Base-by-base conservation (phyloP, 1,140 invertebrate genomes). In the Nylanderia fulva region DNA sequence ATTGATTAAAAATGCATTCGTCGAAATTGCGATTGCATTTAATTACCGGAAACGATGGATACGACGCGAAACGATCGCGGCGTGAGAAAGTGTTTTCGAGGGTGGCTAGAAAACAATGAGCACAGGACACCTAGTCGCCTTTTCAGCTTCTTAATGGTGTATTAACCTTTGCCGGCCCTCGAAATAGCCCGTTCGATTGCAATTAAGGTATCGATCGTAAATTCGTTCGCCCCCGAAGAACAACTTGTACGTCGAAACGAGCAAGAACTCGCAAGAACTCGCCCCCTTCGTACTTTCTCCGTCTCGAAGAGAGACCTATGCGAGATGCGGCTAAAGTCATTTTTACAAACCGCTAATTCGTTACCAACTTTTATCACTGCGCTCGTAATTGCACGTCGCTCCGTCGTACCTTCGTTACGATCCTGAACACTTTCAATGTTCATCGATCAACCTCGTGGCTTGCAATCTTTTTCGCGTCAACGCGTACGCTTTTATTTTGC, bases 191-290 rank as follows among this genome's bases (percentile, higher is more conserved):
- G 85, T 83, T 76, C 77, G 33, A 86, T 88, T 64, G 86, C 79
- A 88, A 88, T 88, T 88, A 88, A 84, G 85, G 85, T 88, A 88
- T 88, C 79, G 86, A 88, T 88, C 86, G 86, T 88, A 86, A 88
- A 82, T 77, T 84, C 42, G 33, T 52, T 68, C 64, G 64, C 52
- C 77, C 52, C 77, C 52, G 13, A 80, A 80, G 64, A 71, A 58
- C 75, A 75, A 58, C 77, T 71, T 80, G 75, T 76, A 69, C 75
- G 29, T 45, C n/a, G 75, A 79, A 79, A 79, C 64, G 77, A 80
- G 77, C 77, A 80, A 48, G 45, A 48, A 21, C 77, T 56, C 77
- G 77, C 58, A 80, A 80, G 77, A 71, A 69, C 64, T 80, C 48
- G 77, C 48, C 58, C 48, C 48, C 63, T 33, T 56, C 64, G 72